Evolutionary conservation across 2,888 invertebrate genomes (phyloP).

Genomic region (Drosophila aldrichi): DNA sequence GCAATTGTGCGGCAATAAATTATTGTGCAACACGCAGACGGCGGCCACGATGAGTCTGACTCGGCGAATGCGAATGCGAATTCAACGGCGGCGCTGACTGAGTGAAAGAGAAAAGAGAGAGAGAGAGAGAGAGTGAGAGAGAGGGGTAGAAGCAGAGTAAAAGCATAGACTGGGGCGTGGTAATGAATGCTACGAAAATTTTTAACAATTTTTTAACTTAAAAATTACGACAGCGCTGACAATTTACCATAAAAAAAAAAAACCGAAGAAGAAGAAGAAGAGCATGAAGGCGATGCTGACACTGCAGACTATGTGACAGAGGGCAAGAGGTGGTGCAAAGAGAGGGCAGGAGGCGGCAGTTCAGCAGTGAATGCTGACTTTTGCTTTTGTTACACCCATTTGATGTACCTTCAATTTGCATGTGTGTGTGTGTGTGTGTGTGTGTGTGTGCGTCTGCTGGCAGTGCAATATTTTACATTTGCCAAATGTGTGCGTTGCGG

Average conservation of each 20-base stretch:
- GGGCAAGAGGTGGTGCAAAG: not conserved
- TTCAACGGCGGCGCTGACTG: constrained; percentile 25
- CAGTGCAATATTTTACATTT: constrained; percentile 74
- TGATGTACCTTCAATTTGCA: constrained; percentile 73
- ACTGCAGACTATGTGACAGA: constrained; percentile 41
- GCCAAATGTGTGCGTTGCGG: constrained; percentile 52
- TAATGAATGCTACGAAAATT: constrained; percentile 79
- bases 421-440: constrained; percentile 23
- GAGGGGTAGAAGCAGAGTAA: constrained; percentile 4
- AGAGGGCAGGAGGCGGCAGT: constrained; percentile 3
- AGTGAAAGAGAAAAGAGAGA: constrained; percentile 16
- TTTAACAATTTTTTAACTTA: constrained; percentile 80
- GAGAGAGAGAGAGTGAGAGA: not conserved
- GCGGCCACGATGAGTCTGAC: constrained; percentile 34
- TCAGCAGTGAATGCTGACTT: constrained; percentile 57
- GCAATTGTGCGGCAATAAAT: constrained; percentile 81
- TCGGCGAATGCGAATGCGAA: constrained; percentile 20
- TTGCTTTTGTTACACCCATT: constrained; percentile 75
- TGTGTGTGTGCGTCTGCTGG: constrained; percentile 44
- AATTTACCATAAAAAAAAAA: constrained; percentile 70
- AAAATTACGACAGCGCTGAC: constrained; percentile 81
- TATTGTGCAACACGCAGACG: constrained; percentile 81
- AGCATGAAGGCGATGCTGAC: constrained; percentile 35
- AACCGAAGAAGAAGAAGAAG: constrained; percentile 7
- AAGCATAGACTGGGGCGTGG: constrained; percentile 37